Evolutionary conservation across 1,140 invertebrate genomes (phyloP).

Genomic region (Steinernema feltiae): DNA sequence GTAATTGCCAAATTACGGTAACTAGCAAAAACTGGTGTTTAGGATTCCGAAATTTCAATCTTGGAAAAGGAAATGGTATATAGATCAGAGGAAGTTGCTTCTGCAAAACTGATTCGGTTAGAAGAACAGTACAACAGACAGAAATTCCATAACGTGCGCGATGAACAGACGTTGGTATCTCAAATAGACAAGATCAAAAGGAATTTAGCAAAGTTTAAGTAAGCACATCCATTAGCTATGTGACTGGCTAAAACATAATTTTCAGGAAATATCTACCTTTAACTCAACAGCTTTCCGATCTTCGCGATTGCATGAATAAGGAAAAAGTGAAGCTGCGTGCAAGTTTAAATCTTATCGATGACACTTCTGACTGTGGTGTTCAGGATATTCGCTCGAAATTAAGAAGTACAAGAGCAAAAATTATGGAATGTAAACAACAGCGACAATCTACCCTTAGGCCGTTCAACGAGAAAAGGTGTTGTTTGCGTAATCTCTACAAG

Average conservation of each 20-base stretch:
- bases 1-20: background rate
- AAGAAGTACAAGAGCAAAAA: background rate
- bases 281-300: background rate
- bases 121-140: conserved; percentile 1
- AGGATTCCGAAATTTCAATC: background rate
- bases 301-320: background rate
- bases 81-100: background rate
- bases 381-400: background rate
- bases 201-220: conserved; percentile 27
- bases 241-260: background rate
- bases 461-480: background rate
- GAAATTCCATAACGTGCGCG: background rate
- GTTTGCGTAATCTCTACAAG: background rate
- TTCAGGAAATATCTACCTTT: background rate
- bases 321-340: background rate
- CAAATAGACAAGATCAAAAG: conserved; percentile 27
- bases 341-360: background rate
- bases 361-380: background rate
- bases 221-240: background rate
- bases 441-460: background rate
- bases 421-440: background rate
- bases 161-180: conserved; percentile 22
- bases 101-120: background rate
- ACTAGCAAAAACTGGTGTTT: background rate
- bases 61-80: background rate